phyloP scores from a whole-genome alignment of 2,797 vertebrate genomes.

The Otolemur crassicaudatus region DNA sequence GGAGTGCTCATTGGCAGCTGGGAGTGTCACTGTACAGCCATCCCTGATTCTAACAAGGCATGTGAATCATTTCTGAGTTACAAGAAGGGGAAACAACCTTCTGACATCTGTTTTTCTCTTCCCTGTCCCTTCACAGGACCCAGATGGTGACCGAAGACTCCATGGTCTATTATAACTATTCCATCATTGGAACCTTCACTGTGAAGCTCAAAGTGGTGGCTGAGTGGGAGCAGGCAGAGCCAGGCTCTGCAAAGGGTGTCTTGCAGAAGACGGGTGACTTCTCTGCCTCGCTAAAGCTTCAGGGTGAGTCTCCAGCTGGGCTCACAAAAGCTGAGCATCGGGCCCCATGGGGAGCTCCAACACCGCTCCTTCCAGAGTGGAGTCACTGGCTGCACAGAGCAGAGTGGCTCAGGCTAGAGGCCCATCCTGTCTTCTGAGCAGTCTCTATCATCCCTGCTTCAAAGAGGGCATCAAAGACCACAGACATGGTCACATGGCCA shows the following conservation, averaged over 20 bases:
- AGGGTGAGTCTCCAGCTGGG: constrained; percentile 83
- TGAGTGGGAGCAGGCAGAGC: constrained; percentile 76
- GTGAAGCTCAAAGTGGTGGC: constrained; percentile 89
- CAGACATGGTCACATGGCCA: background rate
- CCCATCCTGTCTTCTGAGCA: background rate
- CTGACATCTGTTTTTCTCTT: background rate
- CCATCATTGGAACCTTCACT: constrained; percentile 88
- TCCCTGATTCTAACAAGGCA: background rate
- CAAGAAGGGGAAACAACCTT: background rate
- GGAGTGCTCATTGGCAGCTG: accelerated
- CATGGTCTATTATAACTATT: constrained; percentile 89
- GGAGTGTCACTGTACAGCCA: background rate
- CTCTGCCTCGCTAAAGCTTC: constrained; percentile 88
- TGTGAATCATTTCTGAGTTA: background rate
- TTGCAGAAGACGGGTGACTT: constrained; percentile 89
- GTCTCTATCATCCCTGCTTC: no score
- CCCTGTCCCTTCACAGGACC: constrained; percentile 83
- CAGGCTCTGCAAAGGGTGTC: background rate
- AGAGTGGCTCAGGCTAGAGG: background rate
- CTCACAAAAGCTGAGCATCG: accelerated
- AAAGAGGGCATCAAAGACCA: background rate
- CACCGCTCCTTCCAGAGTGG: background rate
- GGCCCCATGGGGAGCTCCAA: background rate
- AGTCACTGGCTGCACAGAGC: background rate
- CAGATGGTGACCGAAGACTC: constrained; percentile 90